Base-by-base conservation (phyloP, 2,888 invertebrate genomes). In the Drosophila quinaria region DNA sequence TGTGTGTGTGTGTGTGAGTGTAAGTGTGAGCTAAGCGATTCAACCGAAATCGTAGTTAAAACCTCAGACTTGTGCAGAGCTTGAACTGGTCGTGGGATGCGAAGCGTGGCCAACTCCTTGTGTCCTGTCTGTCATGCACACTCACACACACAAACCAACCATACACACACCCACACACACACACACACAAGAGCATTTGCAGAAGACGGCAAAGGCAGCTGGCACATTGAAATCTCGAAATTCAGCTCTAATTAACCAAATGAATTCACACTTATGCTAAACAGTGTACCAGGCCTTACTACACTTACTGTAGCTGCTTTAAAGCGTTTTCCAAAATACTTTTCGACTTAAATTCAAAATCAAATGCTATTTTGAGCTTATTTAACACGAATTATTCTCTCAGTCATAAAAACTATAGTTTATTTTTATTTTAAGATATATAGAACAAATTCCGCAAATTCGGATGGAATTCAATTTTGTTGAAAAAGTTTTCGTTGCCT, bases 221-320 rank as follows among this genome's bases (percentile, higher is more conserved):
- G 33, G 50, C 50, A 51, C 52, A 60, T 61, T 68, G 78, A 68
- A 74, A 68, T 74, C 73, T 63, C 51, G 67, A 70, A 78, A 72
- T 80, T 64, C 72, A 50, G 65, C 59, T 70, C 70, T 83, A 86
- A 87, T 87, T 88, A 88, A 81, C 83, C 83, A 87, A 86, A 87
- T 87, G 86, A 87, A 87, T 87, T 81, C 73, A 78, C 83, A 81
- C 83, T 79, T 78, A 72, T 72, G 65, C 68, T 70, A 69, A 86
- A 68, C 71, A 68, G 62, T 61, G 64, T 62, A 47, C 61, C 67
- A 49, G 56, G 44, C 17, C 33, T 44, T 37, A 41, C 70, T 46
- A 49, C 70, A 73, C 71, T 76, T 76, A 70, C 67, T 25, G 25
- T 65, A 66, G 19, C 42, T 55, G 63, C 65, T 51, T 60, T 72